Conservation (phyloP, 1,140 invertebrate genomes). For the Saccostrea echinata region DNA sequence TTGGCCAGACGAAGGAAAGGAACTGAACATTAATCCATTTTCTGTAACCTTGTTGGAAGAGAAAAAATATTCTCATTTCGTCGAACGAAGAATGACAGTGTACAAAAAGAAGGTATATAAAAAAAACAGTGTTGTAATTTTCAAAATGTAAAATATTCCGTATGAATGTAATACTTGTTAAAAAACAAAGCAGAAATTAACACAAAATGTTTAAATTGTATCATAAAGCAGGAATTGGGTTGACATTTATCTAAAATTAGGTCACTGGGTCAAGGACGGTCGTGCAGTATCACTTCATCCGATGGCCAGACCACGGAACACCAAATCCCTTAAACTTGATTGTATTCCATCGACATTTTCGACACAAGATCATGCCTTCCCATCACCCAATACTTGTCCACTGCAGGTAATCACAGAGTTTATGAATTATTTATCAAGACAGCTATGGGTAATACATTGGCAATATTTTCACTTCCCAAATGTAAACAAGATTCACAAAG, state of each 20-base stretch:
- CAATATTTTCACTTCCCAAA: no score
- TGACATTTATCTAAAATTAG: background rate
- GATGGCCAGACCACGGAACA: constrained; percentile 49
- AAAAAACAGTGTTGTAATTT: no score
- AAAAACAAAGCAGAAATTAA: no score
- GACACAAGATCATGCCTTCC: background rate
- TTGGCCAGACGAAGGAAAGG: background rate
- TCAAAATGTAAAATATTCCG: no score
- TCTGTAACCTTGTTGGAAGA: background rate
- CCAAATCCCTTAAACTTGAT: constrained; percentile 32
- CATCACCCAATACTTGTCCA: background rate
- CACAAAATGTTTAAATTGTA: no score
- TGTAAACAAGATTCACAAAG: no score
- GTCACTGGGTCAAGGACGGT: background rate
- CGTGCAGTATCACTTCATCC: constrained; percentile 47
- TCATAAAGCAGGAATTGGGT: background rate
- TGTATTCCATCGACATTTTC: constrained; percentile 26
- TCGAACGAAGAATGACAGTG: constrained; percentile 13
- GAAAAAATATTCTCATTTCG: constrained; percentile 7
- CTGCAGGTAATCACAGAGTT: constrained; percentile 1
- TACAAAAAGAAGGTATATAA: constrained; percentile 10
- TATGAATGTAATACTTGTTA: no score
- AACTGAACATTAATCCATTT: background rate
- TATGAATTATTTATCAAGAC: no score
- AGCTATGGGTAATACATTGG: no score